Percentiles rank a stretch among this genome's conserved stretches.
Conservation (phyloP, 2,797 vertebrate genomes). For the Tangara arthus region DNA sequence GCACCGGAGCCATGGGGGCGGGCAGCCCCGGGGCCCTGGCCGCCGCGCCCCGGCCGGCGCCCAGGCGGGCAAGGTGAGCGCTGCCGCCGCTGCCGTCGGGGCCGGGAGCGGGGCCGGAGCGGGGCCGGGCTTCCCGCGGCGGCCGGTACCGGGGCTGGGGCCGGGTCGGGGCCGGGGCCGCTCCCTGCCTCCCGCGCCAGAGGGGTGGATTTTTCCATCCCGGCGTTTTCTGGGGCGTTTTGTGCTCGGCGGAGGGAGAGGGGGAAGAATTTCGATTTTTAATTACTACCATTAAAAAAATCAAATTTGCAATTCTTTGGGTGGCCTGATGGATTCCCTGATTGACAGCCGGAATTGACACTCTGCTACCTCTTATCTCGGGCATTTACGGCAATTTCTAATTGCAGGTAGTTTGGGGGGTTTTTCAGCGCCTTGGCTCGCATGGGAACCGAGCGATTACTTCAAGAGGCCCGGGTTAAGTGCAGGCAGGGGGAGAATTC, state of each 20-base stretch:
- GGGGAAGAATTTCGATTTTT: slow-evolving; percentile 88
- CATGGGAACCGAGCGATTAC: slow-evolving; percentile 66
- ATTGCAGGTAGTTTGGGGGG: slow-evolving; percentile 94
- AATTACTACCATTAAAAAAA: slow-evolving; percentile 96
- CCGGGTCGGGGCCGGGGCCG: background rate
- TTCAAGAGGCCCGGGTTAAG: slow-evolving; percentile 70
- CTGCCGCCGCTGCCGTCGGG: background rate
- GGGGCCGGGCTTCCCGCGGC: background rate
- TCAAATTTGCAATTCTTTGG: slow-evolving; percentile 97
- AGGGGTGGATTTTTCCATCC: slow-evolving; percentile 75
- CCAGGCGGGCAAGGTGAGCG: slow-evolving; percentile 6
- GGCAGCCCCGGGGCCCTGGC: slow-evolving; percentile 83
- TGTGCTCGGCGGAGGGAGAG: slow-evolving; percentile 62
- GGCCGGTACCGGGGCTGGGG: background rate
- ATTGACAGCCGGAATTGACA: slow-evolving; percentile 99
- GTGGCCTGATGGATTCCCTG: slow-evolving; percentile 90
- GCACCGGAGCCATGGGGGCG: slow-evolving; percentile 90
- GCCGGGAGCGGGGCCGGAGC: background rate
- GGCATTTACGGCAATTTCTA: slow-evolving; percentile 95
- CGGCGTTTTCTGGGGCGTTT: slow-evolving; percentile 78
- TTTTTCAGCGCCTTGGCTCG: slow-evolving; percentile 79
- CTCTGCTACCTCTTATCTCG: slow-evolving; percentile 91
- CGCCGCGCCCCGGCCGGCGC: slow-evolving; percentile 70
- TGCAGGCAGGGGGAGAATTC: slow-evolving; percentile 78
- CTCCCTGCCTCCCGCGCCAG: background rate